Evolutionary conservation across 23 tunicate genomes (phyloP).

Genomic region (Styela plicata): DNA sequence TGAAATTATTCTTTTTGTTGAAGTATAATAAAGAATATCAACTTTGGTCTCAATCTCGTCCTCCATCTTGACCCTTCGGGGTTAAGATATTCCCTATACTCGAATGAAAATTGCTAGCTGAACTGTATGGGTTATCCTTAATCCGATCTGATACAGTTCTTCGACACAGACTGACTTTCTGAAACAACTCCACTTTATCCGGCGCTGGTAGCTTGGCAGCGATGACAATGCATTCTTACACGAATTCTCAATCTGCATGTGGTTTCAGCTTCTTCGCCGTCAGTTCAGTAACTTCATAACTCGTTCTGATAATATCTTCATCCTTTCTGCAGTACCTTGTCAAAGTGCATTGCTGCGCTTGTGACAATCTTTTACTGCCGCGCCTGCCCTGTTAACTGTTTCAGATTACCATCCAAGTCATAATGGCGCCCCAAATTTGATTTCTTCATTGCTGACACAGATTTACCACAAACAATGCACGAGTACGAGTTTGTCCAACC

Average conservation of each 20-base stretch:
- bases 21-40: too few relatives aligned
- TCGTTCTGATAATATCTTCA: too few relatives aligned
- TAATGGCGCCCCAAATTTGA: neutral
- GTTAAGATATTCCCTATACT: too few relatives aligned
- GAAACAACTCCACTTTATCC: constrained; percentile 56
- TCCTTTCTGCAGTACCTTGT: constrained; percentile 44
- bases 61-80: too few relatives aligned
- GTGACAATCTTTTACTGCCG: too few relatives aligned
- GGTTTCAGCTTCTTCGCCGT: constrained; percentile 52
- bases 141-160: constrained; percentile 74
- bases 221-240: constrained; percentile 45
- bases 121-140: constrained; percentile 23
- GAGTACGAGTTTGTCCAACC: too few relatives aligned
- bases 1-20: too few relatives aligned
- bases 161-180: constrained; percentile 64
- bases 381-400: too few relatives aligned
- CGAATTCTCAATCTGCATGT: constrained; percentile 43
- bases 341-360: constrained; percentile 44
- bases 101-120: constrained; percentile 21
- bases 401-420: neutral
- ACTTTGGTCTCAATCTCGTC: too few relatives aligned
- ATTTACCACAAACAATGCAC: too few relatives aligned
- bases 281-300: constrained; percentile 44
- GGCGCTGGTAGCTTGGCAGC: too few relatives aligned
- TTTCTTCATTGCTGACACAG: too few relatives aligned